A percentile compares a stretch with the other conserved stretches of the same genome.
Conservation (phyloP, 1,140 invertebrate genomes). For the Periplaneta americana region DNA sequence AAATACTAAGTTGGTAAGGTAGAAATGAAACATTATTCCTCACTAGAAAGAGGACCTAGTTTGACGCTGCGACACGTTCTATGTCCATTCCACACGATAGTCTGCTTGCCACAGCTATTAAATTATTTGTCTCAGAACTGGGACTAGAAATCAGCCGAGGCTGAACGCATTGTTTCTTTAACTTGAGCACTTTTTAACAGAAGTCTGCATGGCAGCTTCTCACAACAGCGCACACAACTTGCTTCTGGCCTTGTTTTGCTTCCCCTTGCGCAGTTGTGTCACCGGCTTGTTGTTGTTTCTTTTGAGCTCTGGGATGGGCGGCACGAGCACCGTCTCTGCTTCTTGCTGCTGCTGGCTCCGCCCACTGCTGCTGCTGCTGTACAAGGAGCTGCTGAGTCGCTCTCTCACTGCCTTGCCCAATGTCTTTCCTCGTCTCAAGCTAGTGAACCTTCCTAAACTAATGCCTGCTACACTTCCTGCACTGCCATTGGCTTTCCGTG, state of each 20-base stretch:
- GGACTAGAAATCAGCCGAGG: background rate
- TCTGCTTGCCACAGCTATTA: background rate
- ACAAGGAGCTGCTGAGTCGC: constrained; percentile 9
- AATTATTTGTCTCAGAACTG: background rate
- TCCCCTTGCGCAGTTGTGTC: background rate
- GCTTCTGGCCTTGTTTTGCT: constrained; percentile 5
- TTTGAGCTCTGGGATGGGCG: background rate
- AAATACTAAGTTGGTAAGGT: background rate
- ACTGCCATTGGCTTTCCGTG: background rate
- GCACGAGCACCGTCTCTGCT: background rate
- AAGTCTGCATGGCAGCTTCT: background rate
- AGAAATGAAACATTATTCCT: background rate
- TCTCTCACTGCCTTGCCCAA: constrained; percentile 4
- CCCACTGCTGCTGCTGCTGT: constrained; percentile 1
- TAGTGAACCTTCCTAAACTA: background rate
- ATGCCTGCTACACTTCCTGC: background rate
- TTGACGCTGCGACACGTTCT: background rate
- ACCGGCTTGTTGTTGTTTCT: background rate
- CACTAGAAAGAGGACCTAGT: background rate
- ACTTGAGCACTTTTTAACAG: background rate
- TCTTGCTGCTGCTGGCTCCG: background rate
- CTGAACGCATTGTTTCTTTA: background rate
- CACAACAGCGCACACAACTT: constrained; percentile 8
- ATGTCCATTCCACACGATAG: background rate
- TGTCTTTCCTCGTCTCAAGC: background rate